Base-by-base conservation (phyloP, 2,797 vertebrate species). In the Acanthiza pusilla region DNA sequence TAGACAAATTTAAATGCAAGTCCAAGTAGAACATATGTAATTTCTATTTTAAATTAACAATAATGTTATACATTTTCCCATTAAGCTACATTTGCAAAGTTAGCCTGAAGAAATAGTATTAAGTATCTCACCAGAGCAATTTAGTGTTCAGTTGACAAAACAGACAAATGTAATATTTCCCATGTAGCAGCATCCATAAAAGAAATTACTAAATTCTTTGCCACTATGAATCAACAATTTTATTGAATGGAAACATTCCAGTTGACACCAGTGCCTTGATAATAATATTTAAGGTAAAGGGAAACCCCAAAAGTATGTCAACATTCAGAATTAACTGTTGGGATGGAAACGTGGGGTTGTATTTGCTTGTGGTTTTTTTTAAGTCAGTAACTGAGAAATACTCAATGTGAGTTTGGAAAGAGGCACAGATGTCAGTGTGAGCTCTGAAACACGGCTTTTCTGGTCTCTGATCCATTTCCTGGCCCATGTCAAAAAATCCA, bases 21-120 rank as follows among this genome's bases (percentile, higher is more conserved):
- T 62, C 87, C 51, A 66, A 83, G 62, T 65, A 74, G 53, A 89
- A 83, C 36, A 70, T 21, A 51, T 5, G 11, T 51, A 72, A 68
- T 83, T 89, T 83, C 8, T 38, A 43, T 43, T 95, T 94, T 62
- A 89, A 91, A 93, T 91, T 61, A 92, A 74, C 88, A 94, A 91
- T 72, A 83, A 83, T 54, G 27, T 75, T 91, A 43, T 26, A 86
- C 20, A 47, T 91, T 90, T 91, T 86, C 25, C 53, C 61, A 53
- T 94, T 88, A 86, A 93, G 63, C 22, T 79, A n/a, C 42, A 22
- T 93, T 91, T 81, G 34, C 55, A 71, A 89, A 72, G 62, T 66
- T 93, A 84, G 45, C 78, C 85, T 70, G 47, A 86, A 89, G 91
- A 96, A 93, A 70, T 32, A 60, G 60, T 50, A 58, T 3, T 34